These are phyloP conservation scores for Anguilla megastoma DNA, from an alignment of 2,797 vertebrate genomes.

Conservation along the genomic window DNA sequence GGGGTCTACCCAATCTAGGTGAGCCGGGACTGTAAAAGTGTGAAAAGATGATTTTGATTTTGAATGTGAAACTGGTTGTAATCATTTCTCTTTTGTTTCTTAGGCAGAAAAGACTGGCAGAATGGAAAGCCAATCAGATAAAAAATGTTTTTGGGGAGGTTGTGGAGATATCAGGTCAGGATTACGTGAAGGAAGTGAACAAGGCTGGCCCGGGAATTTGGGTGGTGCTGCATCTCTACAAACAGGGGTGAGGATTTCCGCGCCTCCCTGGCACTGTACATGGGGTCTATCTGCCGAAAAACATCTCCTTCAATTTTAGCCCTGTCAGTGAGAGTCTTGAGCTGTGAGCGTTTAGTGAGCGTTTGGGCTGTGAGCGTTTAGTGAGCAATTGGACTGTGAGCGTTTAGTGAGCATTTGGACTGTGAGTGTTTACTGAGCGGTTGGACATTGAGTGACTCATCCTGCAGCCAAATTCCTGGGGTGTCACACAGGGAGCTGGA, in stretches of 20 bases:
- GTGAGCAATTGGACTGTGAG: no score
- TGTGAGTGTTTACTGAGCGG: no score
- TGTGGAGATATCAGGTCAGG: slow-evolving; percentile 89
- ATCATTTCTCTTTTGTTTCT: not conserved
- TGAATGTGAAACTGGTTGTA: not conserved
- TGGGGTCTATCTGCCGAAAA: no score
- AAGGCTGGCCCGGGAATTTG: slow-evolving; percentile 86
- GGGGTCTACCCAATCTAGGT: not conserved
- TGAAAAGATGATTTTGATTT: not conserved
- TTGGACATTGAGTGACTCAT: no score
- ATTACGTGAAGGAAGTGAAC: slow-evolving; percentile 93
- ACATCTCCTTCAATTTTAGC: no score
- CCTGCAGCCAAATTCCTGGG: no score
- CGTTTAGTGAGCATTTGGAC: no score
- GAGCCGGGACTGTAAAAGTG: not conserved
- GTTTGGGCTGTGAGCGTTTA: no score
- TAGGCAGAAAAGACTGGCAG: slow-evolving; percentile 88
- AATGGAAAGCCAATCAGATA: slow-evolving; percentile 87
- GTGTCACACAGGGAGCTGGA: no score
- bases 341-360: no score
- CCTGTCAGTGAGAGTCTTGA: no score
- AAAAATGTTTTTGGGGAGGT: slow-evolving; percentile 90
- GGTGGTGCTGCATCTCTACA: slow-evolving; percentile 96
- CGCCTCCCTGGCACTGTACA: not conserved
- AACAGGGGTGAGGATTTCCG: slow-evolving; percentile 80